Conservation (phyloP, 2,797 vertebrate species). For the Heterohyrax brucei region DNA sequence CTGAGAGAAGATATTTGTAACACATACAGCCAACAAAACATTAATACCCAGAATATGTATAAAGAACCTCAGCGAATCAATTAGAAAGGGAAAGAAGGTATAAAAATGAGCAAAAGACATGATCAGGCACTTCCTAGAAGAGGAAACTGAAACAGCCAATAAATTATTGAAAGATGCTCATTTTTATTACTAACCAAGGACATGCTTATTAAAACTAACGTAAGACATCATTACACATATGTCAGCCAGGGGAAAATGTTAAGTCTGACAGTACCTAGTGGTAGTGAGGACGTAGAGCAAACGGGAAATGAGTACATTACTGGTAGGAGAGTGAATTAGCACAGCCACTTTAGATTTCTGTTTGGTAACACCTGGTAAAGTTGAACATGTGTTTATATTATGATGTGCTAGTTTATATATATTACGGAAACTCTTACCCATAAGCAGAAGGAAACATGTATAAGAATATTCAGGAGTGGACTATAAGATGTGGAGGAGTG, state of each 20-base stretch:
- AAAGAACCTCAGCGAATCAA: background rate
- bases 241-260: background rate
- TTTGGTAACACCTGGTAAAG: background rate
- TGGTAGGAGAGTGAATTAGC: background rate
- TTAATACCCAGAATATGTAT: background rate
- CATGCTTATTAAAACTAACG: background rate
- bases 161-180: conserved; percentile 29
- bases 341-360: background rate
- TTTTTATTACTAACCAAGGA: background rate
- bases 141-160: background rate
- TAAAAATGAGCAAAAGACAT: background rate
- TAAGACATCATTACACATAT: background rate
- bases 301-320: background rate
- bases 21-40: background rate
- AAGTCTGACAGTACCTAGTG: background rate
- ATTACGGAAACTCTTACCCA: background rate
- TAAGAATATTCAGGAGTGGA: background rate
- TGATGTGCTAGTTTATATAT: background rate
- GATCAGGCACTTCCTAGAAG: background rate
- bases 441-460: background rate
- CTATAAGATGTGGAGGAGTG: no score
- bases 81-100: background rate
- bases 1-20: background rate
- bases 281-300: background rate
- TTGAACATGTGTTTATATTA: background rate